Conservation (phyloP, 2,797 vertebrate species). For the Percopsis omiscomaycus region DNA sequence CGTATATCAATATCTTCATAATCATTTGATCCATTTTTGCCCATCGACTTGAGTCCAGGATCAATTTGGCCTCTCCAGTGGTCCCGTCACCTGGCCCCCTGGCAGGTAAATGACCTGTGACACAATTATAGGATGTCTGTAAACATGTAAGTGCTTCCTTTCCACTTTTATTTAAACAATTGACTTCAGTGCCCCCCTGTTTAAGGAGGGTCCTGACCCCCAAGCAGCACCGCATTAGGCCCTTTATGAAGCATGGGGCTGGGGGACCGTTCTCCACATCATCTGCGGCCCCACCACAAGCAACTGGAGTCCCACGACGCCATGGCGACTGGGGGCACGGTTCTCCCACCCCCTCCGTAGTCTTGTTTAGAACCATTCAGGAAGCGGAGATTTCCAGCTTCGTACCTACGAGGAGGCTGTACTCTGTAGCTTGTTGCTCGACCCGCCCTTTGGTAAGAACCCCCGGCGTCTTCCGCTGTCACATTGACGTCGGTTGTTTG, state of each 20-base stretch:
- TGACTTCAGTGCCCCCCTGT: conserved; percentile 76
- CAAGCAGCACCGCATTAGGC: conserved; percentile 79
- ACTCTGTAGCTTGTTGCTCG: conserved; percentile 49
- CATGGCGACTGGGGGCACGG: conserved; percentile 71
- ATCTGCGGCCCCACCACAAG: conserved; percentile 66
- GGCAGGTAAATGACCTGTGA: conserved; percentile 75
- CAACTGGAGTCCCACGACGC: conserved; percentile 71
- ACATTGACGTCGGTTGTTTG: conserved; percentile 60
- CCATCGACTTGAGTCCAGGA: conserved; percentile 48
- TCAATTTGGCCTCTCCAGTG: conserved; percentile 41
- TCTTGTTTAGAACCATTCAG: conserved; percentile 36
- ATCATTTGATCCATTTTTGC: conserved; percentile 54
- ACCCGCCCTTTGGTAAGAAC: conserved; percentile 26
- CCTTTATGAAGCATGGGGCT: conserved; percentile 84
- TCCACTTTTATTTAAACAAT: conserved; percentile 87
- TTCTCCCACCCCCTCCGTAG: conserved; percentile 11
- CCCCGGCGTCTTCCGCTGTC: conserved; percentile 29
- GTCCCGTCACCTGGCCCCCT: conserved; percentile 58
- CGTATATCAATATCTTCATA: conserved; percentile 65
- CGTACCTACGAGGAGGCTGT: conserved; percentile 40
- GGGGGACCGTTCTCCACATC: conserved; percentile 70
- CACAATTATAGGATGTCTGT: conserved; percentile 76
- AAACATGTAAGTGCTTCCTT: conserved; percentile 80
- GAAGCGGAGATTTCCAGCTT: conserved; percentile 33
- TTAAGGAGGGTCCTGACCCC: conserved; percentile 82